These are phyloP conservation scores for Drosophila bipectinata DNA, from an alignment of 1,140 invertebrate species.

Conservation along the genomic window DNA sequence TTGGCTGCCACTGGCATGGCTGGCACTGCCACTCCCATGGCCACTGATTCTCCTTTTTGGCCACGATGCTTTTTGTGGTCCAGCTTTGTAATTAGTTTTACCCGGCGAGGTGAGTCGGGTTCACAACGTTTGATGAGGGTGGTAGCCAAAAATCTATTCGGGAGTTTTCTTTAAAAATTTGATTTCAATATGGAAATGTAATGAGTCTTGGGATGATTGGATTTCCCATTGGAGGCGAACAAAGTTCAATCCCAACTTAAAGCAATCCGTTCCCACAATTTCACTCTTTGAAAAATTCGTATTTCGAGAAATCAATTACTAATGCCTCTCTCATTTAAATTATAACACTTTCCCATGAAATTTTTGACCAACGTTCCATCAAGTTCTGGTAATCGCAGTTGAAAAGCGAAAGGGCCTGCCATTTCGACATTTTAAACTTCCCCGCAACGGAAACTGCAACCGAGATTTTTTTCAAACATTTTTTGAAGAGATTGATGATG, in stretches of 20 bases:
- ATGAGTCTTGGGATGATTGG: constrained; percentile 22
- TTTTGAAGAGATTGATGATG: constrained; percentile 69
- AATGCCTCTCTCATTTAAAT: constrained; percentile 62
- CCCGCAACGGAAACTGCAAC: constrained; percentile 12
- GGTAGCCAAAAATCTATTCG: background rate
- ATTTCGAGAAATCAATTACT: constrained; percentile 58
- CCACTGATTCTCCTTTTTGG: constrained; percentile 51
- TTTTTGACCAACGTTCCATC: constrained; percentile 54
- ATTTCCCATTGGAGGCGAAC: background rate
- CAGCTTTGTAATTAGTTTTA: constrained; percentile 77
- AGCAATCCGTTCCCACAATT: constrained; percentile 21
- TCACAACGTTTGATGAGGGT: constrained; percentile 42
- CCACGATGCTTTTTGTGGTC: constrained; percentile 66
- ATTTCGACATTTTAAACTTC: constrained; percentile 67
- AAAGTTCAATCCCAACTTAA: background rate
- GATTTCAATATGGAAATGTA: constrained; percentile 24
- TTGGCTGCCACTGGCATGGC: constrained; percentile 12
- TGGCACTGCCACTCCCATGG: constrained; percentile 15
- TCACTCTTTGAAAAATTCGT: background rate
- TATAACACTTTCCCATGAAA: constrained; percentile 80
- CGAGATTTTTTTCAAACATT: constrained; percentile 66
- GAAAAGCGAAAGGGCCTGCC: constrained; percentile 67
- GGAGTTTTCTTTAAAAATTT: constrained; percentile 15
- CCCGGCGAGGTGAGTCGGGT: constrained; percentile 38
- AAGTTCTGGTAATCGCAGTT: constrained; percentile 54